Evolutionary conservation across 2,888 invertebrate species (phyloP).

Genomic region (Priapulus caudatus): DNA sequence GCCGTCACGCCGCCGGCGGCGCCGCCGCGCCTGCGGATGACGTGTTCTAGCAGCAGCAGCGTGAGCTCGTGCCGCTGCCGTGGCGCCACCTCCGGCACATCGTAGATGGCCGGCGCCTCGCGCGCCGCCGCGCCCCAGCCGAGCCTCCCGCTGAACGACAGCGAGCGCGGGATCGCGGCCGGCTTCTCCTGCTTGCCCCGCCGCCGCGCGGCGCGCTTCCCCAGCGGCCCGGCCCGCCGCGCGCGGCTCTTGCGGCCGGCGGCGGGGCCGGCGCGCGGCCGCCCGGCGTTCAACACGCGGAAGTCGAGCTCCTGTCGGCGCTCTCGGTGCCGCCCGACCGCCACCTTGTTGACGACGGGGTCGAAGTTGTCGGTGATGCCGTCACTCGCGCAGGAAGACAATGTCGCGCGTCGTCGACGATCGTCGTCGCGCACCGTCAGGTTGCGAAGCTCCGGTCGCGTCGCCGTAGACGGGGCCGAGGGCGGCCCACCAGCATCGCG

Average conservation of each 20-base stretch:
- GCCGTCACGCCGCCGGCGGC: background rate
- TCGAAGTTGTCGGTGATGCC: slow-evolving; percentile 82
- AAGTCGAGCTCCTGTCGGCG: background rate
- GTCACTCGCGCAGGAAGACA: slow-evolving; percentile 57
- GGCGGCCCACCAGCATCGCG: slow-evolving; percentile 74
- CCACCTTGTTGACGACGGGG: slow-evolving; percentile 78
- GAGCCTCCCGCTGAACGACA: background rate
- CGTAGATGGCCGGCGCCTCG: background rate
- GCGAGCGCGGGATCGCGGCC: background rate
- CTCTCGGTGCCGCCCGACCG: slow-evolving; percentile 38
- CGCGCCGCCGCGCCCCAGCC: background rate
- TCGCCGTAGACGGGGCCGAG: slow-evolving; percentile 71
- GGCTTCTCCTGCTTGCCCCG: background rate
- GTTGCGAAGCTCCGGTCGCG: slow-evolving; percentile 72
- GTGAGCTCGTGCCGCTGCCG: slow-evolving; percentile 62
- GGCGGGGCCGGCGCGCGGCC: background rate
- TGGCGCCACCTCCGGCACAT: slow-evolving; percentile 55
- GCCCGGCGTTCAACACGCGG: background rate
- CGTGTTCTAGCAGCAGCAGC: slow-evolving; percentile 59
- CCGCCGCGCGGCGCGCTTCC: background rate
- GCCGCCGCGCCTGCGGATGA: slow-evolving; percentile 51
- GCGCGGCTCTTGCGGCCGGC: background rate
- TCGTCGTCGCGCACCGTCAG: too few relatives aligned
- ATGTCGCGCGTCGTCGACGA: too few relatives aligned
- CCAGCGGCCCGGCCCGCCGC: background rate